Evolutionary conservation across 2,113 vertebrate species (phyloP).

Genomic region (Carassius carassius): DNA sequence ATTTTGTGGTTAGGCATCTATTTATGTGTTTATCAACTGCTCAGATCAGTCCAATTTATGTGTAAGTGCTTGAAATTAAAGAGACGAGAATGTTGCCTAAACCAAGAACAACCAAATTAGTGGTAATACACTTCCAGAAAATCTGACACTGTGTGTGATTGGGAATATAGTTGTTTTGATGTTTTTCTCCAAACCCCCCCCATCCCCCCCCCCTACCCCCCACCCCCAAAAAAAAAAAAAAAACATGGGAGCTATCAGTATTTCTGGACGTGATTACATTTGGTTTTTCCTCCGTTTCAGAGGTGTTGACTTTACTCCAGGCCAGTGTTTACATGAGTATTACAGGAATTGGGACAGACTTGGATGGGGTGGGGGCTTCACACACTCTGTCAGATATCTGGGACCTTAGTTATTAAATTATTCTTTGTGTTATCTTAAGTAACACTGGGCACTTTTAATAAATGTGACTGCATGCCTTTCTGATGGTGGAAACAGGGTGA

Average conservation of each 20-base stretch:
- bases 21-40: constrained; percentile 8
- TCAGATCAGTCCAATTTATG: constrained; percentile 56
- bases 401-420: constrained; percentile 52
- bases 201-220: too few relatives aligned
- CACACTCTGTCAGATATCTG: constrained; percentile 3
- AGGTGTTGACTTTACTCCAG: constrained; percentile 37
- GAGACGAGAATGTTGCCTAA: constrained; percentile 53
- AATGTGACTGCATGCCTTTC: constrained; percentile 24
- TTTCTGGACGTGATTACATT: constrained; percentile 38
- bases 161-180: constrained; percentile 41
- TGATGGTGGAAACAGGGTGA: not conserved
- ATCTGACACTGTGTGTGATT: constrained; percentile 28
- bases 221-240: too few relatives aligned
- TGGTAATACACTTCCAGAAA: constrained; percentile 52
- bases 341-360: constrained; percentile 51
- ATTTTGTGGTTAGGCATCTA: constrained; percentile 31
- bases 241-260: constrained; percentile 35
- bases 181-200: constrained; percentile 40
- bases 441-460: constrained; percentile 47
- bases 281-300: constrained; percentile 1
- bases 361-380: not conserved
- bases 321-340: constrained; percentile 44
- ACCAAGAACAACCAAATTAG: constrained; percentile 60
- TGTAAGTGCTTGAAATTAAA: constrained; percentile 55
- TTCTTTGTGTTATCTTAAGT: constrained; percentile 42